phyloP scores from a whole-genome alignment of 2,888 invertebrate species.

The Rhagonycha fulva region DNA sequence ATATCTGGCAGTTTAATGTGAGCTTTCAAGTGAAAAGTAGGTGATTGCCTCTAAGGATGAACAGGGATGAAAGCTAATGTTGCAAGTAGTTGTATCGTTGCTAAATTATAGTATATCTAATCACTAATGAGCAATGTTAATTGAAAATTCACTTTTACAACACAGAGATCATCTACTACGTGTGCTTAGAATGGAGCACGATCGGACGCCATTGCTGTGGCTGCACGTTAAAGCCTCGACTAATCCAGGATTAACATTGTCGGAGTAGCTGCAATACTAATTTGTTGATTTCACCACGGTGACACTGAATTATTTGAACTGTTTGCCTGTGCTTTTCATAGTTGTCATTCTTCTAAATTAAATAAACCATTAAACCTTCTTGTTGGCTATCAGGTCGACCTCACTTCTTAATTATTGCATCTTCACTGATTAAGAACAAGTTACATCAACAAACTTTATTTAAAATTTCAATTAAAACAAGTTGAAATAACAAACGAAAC shows the following conservation, averaged over 20 bases:
- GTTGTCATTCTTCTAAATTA: slow-evolving; percentile 24
- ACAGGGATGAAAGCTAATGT: not conserved
- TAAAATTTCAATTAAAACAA: not conserved
- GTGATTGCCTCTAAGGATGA: slow-evolving; percentile 5
- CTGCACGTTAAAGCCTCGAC: slow-evolving; percentile 52
- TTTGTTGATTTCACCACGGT: slow-evolving; percentile 56
- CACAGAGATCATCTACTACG: not conserved
- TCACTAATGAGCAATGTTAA: slow-evolving; percentile 1
- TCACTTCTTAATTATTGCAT: not conserved
- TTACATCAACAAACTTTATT: not conserved
- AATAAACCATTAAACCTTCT: slow-evolving; percentile 30
- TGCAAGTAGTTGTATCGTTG: not conserved
- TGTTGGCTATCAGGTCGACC: slow-evolving; percentile 21
- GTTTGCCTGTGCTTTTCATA: slow-evolving; percentile 27
- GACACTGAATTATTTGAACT: slow-evolving; percentile 55
- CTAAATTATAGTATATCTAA: not conserved
- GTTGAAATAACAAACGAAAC: not conserved
- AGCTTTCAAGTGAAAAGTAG: slow-evolving; percentile 30
- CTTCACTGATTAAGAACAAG: not conserved
- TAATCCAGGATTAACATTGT: slow-evolving; percentile 57
- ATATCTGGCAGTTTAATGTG: slow-evolving; percentile 39
- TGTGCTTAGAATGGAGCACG: slow-evolving; percentile 22
- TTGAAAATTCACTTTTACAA: not conserved
- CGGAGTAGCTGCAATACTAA: slow-evolving; percentile 57
- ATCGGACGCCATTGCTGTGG: slow-evolving; percentile 46